Evolutionary conservation across 2,113 vertebrate genomes (phyloP), one percentile per base, ranked within the genome.

Genomic region (Ciconia boyciana): DNA sequence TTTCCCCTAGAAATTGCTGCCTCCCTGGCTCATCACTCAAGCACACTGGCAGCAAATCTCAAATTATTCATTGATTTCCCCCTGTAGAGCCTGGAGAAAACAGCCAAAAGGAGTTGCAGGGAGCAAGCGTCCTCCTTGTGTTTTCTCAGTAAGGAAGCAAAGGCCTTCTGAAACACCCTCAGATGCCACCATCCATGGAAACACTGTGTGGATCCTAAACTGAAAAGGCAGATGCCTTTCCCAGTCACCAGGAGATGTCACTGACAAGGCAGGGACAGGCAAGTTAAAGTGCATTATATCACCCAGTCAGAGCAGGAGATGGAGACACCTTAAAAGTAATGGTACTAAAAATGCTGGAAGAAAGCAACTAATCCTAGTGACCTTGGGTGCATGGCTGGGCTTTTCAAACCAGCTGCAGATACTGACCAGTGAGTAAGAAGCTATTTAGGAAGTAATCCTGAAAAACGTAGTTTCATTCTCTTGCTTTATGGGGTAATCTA

Each of bases 251-350:
- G 52, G 51, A 66, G 7, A 5, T 11, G 51, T 54, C 39, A 43
- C 29, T 8, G 51, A 29, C 31, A 46, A 49, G 49, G 92, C 74
- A 93, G 49, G 87, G 65, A 91, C 55, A 71, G 69, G 41, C 41
- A 16, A 57, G 31, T 88, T 95, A 87, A 95, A 96, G 96, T 97
- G 95, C 95, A 58, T 87, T 32, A 5, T 57, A 49, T 49, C 91
- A 80, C 72, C 39, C 5, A 2, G 36, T 28, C 62, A 52, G 76
- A 84, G 86, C 20, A 46, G 44, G 19, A 58, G 22, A 57, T 3
- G n/a, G 49, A 71, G 69, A 89, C 28, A 48, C 14, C 25, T 46
- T 7, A 39, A 52, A 43, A 78, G 55, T 4, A 24, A 51, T 0
- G 24, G 14, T 26, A 28, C 16, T 19, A 32, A 41, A 89, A 32